Evolutionary conservation across 2,113 vertebrate genomes (phyloP), one percentile per base, ranked within the genome.

Genomic region (Perca schrenkii): DNA sequence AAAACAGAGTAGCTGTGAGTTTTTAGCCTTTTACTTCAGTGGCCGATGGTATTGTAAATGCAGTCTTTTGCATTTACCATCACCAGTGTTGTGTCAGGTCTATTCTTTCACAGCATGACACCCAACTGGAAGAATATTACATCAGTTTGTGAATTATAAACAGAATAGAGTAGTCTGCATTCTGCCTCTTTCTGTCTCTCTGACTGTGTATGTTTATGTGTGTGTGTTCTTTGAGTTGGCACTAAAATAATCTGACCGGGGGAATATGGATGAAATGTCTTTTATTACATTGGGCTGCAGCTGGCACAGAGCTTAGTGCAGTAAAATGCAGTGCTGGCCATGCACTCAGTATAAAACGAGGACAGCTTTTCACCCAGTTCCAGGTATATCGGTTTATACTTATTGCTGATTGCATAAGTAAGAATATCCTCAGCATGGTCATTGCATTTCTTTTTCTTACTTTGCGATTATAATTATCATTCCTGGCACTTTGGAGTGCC

Each of bases 221-320:
- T 52, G 22, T 74, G 17, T 68, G 31, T 75, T 12, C 84, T 75
- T 73, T 71, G 83, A 85, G 34, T 79, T 80, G 3, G 77, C 84
- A 80, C 52, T 84, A 66, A 87, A 88, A 88, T 89, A 88, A 81
- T 86, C 74, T 72, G 65, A 88, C 85, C 52, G 25, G 80, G 88
- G 89, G 84, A 90, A 71, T 82, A 85, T 57, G 75, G 88, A 90
- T 85, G 80, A 90, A 86, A 74, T 21, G 52, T 77, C 36, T 83
- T 83, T 90, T 85, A 89, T 91, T 86, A 72, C 85, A 57, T 43
- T 2, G 58, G 57, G 80, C 84, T 79, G 82, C 71, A 75, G 80
- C 80, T 43, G 80, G 73, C 82, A n/a, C 87, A 62, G 46, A 83
- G 82, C 82, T 90, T 50, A 60, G 68, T 31, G 87, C 81, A 80